These are phyloP conservation scores for Xestia ashworthii DNA, from an alignment of 2,888 invertebrate genomes.

Conservation along the genomic window DNA sequence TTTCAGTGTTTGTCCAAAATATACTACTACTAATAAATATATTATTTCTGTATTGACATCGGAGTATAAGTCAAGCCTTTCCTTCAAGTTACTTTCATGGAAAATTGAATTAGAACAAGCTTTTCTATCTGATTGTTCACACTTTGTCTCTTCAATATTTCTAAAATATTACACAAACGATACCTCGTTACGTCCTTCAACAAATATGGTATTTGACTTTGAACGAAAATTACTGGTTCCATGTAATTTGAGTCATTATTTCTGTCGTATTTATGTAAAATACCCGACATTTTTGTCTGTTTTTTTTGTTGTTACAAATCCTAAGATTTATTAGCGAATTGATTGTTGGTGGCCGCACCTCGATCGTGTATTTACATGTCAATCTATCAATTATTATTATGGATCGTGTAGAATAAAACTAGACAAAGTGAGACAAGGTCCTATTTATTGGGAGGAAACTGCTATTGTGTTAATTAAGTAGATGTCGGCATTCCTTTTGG, in stretches of 20 bases:
- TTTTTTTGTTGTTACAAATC: constrained; percentile 58
- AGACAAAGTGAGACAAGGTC: constrained; percentile 37
- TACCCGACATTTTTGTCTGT: constrained; percentile 47
- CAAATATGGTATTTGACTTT: constrained; percentile 48
- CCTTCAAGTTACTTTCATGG: background rate
- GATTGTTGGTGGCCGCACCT: constrained; percentile 52
- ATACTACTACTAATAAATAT: too few species aligned
- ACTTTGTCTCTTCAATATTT: background rate
- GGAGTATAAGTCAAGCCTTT: background rate
- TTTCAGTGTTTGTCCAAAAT: background rate
- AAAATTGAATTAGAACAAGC: background rate
- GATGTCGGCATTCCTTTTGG: background rate
- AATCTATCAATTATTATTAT: constrained; percentile 56
- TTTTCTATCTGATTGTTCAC: background rate
- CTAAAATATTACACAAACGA: constrained; percentile 12
- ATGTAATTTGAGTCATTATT: constrained; percentile 47
- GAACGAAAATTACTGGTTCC: constrained; percentile 40
- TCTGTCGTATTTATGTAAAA: constrained; percentile 58
- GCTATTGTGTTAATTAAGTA: background rate
- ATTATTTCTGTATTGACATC: background rate
- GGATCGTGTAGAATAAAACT: constrained; percentile 24
- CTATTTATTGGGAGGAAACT: constrained; percentile 10
- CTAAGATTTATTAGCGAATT: constrained; percentile 57
- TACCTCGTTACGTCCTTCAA: constrained; percentile 30
- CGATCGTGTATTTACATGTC: constrained; percentile 43